Percentiles rank a stretch among this genome's conserved stretches.
Evolutionary conservation across 2,888 invertebrate species (phyloP).

Genomic region (Nysson spinosus): DNA sequence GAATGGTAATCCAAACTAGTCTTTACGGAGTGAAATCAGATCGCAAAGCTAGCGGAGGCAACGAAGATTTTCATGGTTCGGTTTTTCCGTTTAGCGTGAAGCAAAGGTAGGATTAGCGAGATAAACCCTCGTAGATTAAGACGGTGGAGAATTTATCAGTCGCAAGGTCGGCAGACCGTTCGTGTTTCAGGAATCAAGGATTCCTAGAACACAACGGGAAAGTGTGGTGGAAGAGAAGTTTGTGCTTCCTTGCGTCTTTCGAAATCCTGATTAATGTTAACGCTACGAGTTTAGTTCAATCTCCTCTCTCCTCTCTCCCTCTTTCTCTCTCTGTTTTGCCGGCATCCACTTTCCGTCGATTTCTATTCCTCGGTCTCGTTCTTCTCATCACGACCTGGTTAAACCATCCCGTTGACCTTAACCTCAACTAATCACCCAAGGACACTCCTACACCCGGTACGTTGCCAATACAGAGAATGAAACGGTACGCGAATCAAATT

Average conservation of each 20-base stretch:
- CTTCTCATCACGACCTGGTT: conserved; percentile 23
- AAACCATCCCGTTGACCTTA: conserved; percentile 29
- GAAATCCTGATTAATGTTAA: conserved; percentile 45
- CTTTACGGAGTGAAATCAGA: no score
- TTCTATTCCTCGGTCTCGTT: conserved; percentile 1
- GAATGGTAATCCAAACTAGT: no score
- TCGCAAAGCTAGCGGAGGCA: no score
- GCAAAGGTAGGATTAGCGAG: conserved; percentile 26
- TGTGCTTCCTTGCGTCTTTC: conserved; percentile 10
- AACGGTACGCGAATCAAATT: conserved; percentile 6
- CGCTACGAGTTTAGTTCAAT: conserved; percentile 2
- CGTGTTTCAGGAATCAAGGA: conserved; percentile 15
- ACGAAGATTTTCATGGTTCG: no score
- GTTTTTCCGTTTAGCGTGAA: background rate
- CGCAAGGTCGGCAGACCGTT: conserved; percentile 3
- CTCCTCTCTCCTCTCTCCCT: background rate
- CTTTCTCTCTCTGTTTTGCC: background rate
- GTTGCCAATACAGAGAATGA: conserved; percentile 2
- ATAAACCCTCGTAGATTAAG: conserved; percentile 29
- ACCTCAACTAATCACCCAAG: conserved; percentile 37
- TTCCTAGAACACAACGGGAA: conserved; percentile 7
- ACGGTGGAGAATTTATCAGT: conserved; percentile 35
- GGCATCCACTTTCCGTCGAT: background rate
- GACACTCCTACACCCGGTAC: conserved; percentile 2
- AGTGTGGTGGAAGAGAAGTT: conserved; percentile 8